Evolutionary conservation across 2,797 vertebrate species (phyloP).

Genomic region (Lindbergichthys nudifrons): DNA sequence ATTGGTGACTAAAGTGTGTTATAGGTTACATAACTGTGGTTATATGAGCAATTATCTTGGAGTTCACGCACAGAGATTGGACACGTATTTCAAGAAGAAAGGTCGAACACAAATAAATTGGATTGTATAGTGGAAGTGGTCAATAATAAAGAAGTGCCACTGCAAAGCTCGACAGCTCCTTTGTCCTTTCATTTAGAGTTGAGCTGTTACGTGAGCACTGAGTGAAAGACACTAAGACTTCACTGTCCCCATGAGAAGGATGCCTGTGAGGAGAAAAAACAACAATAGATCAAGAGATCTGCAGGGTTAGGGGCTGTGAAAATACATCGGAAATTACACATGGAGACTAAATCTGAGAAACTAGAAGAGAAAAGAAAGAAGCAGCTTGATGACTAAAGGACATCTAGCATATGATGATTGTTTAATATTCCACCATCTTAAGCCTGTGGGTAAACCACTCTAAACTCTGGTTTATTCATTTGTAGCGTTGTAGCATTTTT

Average conservation of each 20-base stretch:
- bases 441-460: constrained; percentile 15
- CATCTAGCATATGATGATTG: constrained; percentile 3
- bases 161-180: constrained; percentile 27
- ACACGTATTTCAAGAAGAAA: neutral
- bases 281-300: constrained; percentile 16
- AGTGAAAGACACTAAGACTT: constrained; percentile 42
- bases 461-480: neutral
- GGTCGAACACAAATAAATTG: too few species aligned
- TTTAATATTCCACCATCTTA: constrained; percentile 13
- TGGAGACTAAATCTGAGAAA: constrained; percentile 17
- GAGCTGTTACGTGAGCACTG: constrained; percentile 55
- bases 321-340: constrained; percentile 28
- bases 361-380: constrained; percentile 9
- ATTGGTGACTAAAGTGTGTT: constrained; percentile 21
- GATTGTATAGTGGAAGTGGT: constrained; percentile 1
- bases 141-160: constrained; percentile 12
- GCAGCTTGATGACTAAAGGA: constrained; percentile 12
- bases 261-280: constrained; percentile 8
- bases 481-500: neutral
- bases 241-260: constrained; percentile 21
- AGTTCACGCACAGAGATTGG: constrained; percentile 5
- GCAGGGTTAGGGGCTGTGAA: constrained; percentile 29
- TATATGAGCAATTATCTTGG: neutral
- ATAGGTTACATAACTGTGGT: constrained; percentile 9
- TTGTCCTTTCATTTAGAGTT: constrained; percentile 50